phyloP scores from a whole-genome alignment of 2,113 vertebrate species.

The Oryzias curvinotus region DNA sequence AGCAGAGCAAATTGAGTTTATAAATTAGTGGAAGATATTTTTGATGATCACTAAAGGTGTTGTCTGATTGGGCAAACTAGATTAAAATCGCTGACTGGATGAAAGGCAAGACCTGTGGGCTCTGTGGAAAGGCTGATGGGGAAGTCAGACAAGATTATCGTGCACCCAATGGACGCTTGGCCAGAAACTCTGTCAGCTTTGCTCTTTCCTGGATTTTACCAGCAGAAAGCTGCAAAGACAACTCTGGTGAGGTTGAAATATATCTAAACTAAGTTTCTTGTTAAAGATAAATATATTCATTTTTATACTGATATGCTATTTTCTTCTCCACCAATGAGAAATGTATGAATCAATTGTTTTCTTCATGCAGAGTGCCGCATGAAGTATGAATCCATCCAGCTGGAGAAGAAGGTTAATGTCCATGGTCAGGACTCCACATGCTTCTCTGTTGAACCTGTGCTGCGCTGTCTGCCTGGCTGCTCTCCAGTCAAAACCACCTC shows the following conservation, averaged over 20 bases:
- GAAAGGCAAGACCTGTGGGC: conserved; percentile 80
- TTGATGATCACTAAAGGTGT: not conserved
- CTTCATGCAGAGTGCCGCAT: conserved; percentile 72
- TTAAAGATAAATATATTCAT: not conserved
- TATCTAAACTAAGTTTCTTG: not conserved
- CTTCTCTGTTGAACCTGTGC: conserved; percentile 77
- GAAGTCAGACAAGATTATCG: conserved; percentile 76
- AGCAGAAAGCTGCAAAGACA: conserved; percentile 69
- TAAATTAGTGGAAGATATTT: not conserved
- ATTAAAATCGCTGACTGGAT: conserved; percentile 80
- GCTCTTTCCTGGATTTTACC: conserved; percentile 81
- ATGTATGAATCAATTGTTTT: not conserved
- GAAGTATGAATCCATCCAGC: conserved; percentile 66
- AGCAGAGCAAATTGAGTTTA: not conserved
- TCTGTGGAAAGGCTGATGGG: conserved; percentile 82
- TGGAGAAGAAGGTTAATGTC: conserved; percentile 61
- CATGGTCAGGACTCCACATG: conserved; percentile 70
- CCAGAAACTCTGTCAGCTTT: conserved; percentile 72
- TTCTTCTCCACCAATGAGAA: not conserved
- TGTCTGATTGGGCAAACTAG: conserved; percentile 46
- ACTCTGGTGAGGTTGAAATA: conserved; percentile 27
- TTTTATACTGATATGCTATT: not conserved
- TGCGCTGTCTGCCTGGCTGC: conserved; percentile 75
- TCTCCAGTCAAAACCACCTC: conserved; percentile 47
- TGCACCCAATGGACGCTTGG: conserved; percentile 72